Evolutionary conservation across 2,113 vertebrate species (phyloP).

Genomic region (Archilochus colubris): DNA sequence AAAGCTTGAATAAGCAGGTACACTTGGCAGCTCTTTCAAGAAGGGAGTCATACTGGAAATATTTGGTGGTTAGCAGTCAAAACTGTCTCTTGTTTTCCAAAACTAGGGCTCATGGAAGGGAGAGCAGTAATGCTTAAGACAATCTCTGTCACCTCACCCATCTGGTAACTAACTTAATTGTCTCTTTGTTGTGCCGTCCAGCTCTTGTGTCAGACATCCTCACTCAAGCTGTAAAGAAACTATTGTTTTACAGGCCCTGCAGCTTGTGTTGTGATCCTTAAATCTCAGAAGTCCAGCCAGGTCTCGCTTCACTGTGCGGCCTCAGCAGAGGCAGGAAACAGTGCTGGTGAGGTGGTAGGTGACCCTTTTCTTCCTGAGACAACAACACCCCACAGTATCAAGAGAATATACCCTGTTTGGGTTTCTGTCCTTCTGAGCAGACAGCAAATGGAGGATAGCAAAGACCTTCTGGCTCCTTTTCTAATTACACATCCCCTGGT

Average conservation of each 20-base stretch:
- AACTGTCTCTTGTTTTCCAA: not conserved
- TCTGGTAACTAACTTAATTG: not conserved
- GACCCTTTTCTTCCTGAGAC: conserved; percentile 44
- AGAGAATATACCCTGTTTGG: not conserved
- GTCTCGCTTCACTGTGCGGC: not conserved
- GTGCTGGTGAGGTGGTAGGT: not conserved
- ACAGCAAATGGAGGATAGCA: not conserved
- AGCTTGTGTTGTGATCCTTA: conserved; percentile 32
- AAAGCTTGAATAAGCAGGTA: conserved; percentile 22
- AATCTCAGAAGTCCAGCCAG: conserved; percentile 39
- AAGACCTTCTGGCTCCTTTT: not conserved
- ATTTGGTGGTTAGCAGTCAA: not conserved
- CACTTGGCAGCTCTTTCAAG: not conserved
- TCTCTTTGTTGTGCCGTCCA: not conserved
- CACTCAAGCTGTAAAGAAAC: not conserved
- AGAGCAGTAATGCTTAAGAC: not conserved
- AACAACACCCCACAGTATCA: not conserved
- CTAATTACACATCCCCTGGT: not conserved
- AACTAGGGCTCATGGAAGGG: not conserved
- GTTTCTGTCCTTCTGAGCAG: conserved; percentile 15
- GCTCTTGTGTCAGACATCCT: not conserved
- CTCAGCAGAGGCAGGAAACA: conserved; percentile 41
- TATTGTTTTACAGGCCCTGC: conserved; percentile 16
- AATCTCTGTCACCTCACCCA: not conserved
- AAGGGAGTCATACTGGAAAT: conserved; percentile 2